Evolutionary conservation across 2,888 invertebrate species (phyloP), one percentile per base, ranked within the genome.

Genomic region (Rhorus exstirpatorius): DNA sequence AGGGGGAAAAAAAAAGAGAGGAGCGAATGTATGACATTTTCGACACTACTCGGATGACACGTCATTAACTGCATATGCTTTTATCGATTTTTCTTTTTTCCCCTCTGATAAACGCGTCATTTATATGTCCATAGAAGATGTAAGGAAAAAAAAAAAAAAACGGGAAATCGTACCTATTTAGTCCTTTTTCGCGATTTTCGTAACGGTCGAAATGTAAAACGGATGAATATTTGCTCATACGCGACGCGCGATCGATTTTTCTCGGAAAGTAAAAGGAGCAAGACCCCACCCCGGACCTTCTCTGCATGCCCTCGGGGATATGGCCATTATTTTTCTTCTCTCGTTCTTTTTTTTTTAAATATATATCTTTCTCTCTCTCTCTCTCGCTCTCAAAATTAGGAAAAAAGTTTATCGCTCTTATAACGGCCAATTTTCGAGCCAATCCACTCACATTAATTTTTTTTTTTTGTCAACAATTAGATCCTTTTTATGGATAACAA

Each of bases 381-480:
- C 63, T 35, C 41, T 26, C 38, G 1, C 49, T 38, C 46, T 58
- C 41, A 46, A 41, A 60, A 51, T 60, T 14, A 60, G 63, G 61
- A 44, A 67, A 55, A 53, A 58, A 49, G 17, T 61, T 60, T 74
- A 26, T 61, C 41, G 72, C 74, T 74, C 14, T 53, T 60, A 31
- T 79, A 72, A 78, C 67, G 79, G 58, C 81, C 61, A 65, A 58
- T 58, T 65, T 81, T 85, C 72, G 84, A 85, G 81, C 81, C 87
- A 87, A 88, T 87, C 87, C 90, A 91, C 91, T 91, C 91, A 91
- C 91, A 91, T 91, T 88, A 84, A 46, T 71, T 55, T 53, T n/a
- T n/a, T n/a, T 63, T 49, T 84, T 85, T 85, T 83, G 86, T 87
- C 85, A 87, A 90, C 77, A 88, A 91, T 87, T 88, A 87, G 87